Percentiles rank a stretch among this genome's conserved stretches.
Evolutionary conservation across 1,140 invertebrate species (phyloP).

Genomic region (Scaptomyza hsui): DNA sequence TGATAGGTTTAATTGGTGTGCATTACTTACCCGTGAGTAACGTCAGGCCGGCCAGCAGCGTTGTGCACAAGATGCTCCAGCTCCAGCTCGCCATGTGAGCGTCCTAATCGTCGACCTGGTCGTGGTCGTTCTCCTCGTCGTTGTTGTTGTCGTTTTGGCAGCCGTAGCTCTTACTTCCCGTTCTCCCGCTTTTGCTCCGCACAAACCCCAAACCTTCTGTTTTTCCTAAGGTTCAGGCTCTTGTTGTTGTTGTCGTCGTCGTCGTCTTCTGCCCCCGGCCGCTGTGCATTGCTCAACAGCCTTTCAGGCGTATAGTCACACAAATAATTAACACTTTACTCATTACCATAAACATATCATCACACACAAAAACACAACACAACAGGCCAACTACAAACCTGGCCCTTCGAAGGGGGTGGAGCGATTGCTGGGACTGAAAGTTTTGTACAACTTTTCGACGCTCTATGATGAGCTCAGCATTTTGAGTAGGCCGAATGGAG

Average conservation of each 20-base stretch:
- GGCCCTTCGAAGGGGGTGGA: conserved; percentile 7
- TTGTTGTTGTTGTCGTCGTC: neutral
- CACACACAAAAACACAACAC: conserved; percentile 30
- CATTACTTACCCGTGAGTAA: conserved; percentile 67
- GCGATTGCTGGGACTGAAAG: conserved; percentile 14
- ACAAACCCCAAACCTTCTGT: too few species aligned
- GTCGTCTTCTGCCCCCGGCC: conserved; percentile 14
- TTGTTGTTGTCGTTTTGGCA: conserved; percentile 30
- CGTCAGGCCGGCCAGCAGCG: conserved; percentile 72
- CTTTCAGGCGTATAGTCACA: conserved; percentile 57
- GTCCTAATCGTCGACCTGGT: conserved; percentile 49
- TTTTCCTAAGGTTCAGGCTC: conserved; percentile 1
- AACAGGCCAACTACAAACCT: conserved; percentile 22
- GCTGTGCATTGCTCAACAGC: conserved; percentile 37
- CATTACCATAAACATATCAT: conserved; percentile 58
- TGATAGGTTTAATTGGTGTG: neutral
- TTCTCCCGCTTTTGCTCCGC: conserved; percentile 7
- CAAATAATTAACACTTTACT: conserved; percentile 56
- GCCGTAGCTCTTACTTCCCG: conserved; percentile 33
- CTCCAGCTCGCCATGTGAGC: conserved; percentile 69
- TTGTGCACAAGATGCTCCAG: conserved; percentile 62
- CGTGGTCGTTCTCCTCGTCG: conserved; percentile 24
- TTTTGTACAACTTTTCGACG: conserved; percentile 49
- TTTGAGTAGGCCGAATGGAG: conserved; percentile 14
- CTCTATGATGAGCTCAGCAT: conserved; percentile 70